Conservation (phyloP, 1,140 invertebrate species). For the Panagrolaimus sp. region DNA sequence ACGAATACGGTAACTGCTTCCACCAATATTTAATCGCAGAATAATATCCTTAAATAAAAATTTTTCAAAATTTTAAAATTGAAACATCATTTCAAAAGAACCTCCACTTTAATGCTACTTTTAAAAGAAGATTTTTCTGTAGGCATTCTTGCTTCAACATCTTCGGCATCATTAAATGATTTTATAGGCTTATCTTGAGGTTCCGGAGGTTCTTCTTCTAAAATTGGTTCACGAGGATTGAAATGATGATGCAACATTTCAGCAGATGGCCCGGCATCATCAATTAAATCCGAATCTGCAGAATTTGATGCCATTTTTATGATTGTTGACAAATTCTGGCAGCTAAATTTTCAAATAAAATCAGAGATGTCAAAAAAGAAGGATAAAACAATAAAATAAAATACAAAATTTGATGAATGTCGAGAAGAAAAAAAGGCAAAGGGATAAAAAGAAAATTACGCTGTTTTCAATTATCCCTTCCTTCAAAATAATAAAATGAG, state of each 20-base stretch:
- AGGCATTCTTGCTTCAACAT: conserved; percentile 41
- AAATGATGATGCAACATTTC: conserved; percentile 2
- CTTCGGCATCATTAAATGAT: conserved; percentile 30
- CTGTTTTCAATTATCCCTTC: no score
- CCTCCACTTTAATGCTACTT: conserved; percentile 47
- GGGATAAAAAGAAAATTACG: no score
- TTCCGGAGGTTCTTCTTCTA: conserved; percentile 4
- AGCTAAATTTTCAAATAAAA: no score
- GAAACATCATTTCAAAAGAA: conserved; percentile 15
- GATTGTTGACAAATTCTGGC: neutral
- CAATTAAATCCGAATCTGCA: neutral
- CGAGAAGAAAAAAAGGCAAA: no score
- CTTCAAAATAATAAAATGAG: no score
- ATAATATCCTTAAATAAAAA: conserved; percentile 46
- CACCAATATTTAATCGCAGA: conserved; percentile 56
- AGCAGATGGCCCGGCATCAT: neutral
- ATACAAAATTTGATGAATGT: no score
- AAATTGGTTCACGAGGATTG: neutral
- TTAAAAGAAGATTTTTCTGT: conserved; percentile 45
- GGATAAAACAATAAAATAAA: no score
- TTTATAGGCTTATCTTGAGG: neutral
- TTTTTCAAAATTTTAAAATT: conserved; percentile 11
- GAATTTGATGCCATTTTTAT: neutral
- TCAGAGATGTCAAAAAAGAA: no score
- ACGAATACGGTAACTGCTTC: conserved; percentile 52